Percentiles rank a stretch among this genome's conserved stretches.
Conservation (phyloP, 1,140 invertebrate genomes). For the Gonioctena quinquepunctata region DNA sequence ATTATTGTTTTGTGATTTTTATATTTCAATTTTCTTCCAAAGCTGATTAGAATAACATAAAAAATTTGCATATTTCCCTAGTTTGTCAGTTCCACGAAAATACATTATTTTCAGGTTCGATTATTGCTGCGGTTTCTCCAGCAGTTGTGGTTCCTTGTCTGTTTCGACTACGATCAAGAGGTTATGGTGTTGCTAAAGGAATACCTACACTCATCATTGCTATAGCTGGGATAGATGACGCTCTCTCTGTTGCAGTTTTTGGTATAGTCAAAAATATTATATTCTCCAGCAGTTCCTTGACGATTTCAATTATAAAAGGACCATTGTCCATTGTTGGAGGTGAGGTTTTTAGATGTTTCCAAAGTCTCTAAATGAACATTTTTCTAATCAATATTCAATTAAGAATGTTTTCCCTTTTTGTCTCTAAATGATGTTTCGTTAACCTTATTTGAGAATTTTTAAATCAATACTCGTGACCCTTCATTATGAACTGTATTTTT, state of each 20-base stretch:
- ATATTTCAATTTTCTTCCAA: no score
- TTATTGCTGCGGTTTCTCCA: conserved; percentile 90
- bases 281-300: conserved; percentile 74
- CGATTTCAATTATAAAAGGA: conserved; percentile 71
- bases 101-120: conserved; percentile 77
- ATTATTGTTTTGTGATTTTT: no score
- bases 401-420: no score
- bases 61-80: no score
- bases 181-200: conserved; percentile 90
- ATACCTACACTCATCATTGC: conserved; percentile 95
- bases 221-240: conserved; percentile 79
- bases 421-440: no score
- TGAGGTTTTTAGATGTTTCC: background rate
- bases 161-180: conserved; percentile 73
- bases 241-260: conserved; percentile 88
- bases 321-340: conserved; percentile 77
- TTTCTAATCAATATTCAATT: no score
- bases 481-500: background rate
- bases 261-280: conserved; percentile 83
- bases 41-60: no score
- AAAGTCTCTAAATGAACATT: no score
- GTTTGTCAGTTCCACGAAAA: no score
- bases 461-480: background rate
- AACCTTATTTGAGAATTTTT: background rate
- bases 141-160: conserved; percentile 95